Base-by-base conservation (phyloP, 2,888 invertebrate species). In the Listrodromus nycthemerus region DNA sequence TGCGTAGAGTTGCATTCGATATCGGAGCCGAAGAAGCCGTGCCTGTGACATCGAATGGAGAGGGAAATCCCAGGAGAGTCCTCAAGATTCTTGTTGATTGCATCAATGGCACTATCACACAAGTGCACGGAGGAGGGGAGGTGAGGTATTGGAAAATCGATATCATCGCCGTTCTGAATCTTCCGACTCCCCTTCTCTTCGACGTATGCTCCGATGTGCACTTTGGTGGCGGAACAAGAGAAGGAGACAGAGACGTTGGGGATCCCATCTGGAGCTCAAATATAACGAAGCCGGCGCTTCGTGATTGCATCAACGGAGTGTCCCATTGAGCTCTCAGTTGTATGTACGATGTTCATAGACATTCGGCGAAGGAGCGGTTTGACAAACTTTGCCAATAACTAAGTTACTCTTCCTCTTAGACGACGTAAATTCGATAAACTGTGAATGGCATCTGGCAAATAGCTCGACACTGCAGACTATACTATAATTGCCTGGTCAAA, bases 321-420 rank as follows among this genome's bases (percentile, higher is more conserved):
- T 78, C 70, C 63, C 70, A 41, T 61, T 73, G 73, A 24, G 61
- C 55, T 21, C 24, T 55, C 55, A 24, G 21, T 24, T 24, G 55
- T 55, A 24, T 55, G 55, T 10, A 24, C 55, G 55, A 55, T 13
- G 10, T 13, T 55, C 55, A 55, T 55, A 55, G 41, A 50, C 52
- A 78, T 73, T 73, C 37, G 55, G 45, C 50, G 67, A 41, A 67
- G 24, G 73, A 67, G 10, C 52, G 67, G 82, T 82, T 82, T 74
- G 74, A 74, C 78, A 70, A 79, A 63, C 82, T 78, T 73, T 55
- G 74, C 69, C 74, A 74, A 82, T 79, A 82, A 82, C 70, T 70
- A 45, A 74, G 74, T 78, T 79, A 79, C 10, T 55, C 55, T 10
- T 55, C 4, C 55, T 55, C 13, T 55, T 55, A 24, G 21, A 55